phyloP scores from a whole-genome alignment of 1,140 invertebrate genomes.

The Drosophila orena region DNA sequence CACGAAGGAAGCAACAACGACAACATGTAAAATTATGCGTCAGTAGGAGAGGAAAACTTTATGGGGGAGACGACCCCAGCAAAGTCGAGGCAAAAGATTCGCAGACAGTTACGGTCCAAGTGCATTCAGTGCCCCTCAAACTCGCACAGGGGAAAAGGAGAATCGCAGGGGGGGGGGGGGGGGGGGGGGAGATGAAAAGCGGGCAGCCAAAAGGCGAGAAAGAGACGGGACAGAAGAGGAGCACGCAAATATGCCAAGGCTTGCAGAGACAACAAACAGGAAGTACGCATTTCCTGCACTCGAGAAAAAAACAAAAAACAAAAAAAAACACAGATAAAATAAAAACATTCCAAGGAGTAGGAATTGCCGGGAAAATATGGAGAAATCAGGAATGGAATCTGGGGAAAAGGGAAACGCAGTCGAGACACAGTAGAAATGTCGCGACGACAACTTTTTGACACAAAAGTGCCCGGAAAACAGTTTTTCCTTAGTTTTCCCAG shows the following conservation, averaged over 20 bases:
- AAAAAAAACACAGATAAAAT: conserved; percentile 11
- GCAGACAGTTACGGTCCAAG: conserved; percentile 41
- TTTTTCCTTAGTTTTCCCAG: conserved; percentile 61
- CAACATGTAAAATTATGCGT: conserved; percentile 76
- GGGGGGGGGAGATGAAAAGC: neutral
- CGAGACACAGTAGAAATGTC: conserved; percentile 63
- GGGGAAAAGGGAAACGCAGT: conserved; percentile 9
- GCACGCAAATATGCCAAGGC: conserved; percentile 76
- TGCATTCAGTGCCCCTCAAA: conserved; percentile 75
- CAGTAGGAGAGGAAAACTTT: conserved; percentile 74
- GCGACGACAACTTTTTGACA: conserved; percentile 80
- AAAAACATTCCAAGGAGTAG: conserved; percentile 38
- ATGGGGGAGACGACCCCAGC: conserved; percentile 57
- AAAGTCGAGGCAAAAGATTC: conserved; percentile 7
- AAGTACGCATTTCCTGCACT: conserved; percentile 81
- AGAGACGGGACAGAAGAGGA: conserved; percentile 11
- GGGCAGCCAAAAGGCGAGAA: neutral
- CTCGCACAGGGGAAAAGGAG: conserved; percentile 22
- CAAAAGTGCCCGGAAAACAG: conserved; percentile 78
- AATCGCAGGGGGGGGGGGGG: neutral
- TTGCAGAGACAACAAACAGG: conserved; percentile 71
- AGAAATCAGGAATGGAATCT: conserved; percentile 7
- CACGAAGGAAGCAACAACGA: conserved; percentile 5
- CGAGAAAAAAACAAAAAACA: conserved; percentile 26
- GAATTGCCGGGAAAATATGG: conserved; percentile 1